These are phyloP conservation scores for Ceuthmochares aereus DNA, from an alignment of 2,113 vertebrate species.

Conservation along the genomic window DNA sequence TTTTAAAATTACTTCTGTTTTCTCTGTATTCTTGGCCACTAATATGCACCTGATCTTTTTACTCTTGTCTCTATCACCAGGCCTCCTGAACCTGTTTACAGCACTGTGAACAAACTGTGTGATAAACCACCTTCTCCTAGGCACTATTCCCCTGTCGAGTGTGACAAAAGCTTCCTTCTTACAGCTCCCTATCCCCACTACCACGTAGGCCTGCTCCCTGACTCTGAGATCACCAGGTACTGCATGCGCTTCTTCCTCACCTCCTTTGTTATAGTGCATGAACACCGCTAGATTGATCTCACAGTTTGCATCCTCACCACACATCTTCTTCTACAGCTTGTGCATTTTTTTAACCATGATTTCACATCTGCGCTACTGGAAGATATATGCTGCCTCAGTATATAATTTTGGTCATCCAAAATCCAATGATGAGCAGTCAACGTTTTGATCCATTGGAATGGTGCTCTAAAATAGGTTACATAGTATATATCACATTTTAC, in stretches of 20 bases:
- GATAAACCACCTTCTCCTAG: constrained; percentile 94
- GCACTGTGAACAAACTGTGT: constrained; percentile 99
- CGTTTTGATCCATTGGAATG: constrained; percentile 56
- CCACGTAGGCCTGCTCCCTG: constrained; percentile 94
- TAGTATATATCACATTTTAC: neutral
- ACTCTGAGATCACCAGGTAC: constrained; percentile 96
- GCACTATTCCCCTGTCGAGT: constrained; percentile 95
- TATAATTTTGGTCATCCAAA: constrained; percentile 62
- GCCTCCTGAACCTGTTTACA: constrained; percentile 98
- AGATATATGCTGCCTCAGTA: neutral
- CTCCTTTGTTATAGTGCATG: constrained; percentile 66
- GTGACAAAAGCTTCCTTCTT: constrained; percentile 95
- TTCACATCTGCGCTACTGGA: constrained; percentile 24
- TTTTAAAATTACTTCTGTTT: constrained; percentile 9
- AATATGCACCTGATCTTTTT: constrained; percentile 64
- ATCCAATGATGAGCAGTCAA: constrained; percentile 39
- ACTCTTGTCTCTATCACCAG: constrained; percentile 83
- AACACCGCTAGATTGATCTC: constrained; percentile 42
- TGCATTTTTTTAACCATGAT: constrained; percentile 61
- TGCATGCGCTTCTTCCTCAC: constrained; percentile 78
- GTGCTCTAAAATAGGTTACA: constrained; percentile 22
- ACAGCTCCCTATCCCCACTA: constrained; percentile 91
- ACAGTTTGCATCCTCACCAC: neutral
- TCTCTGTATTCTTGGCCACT: constrained; percentile 25
- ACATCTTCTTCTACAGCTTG: constrained; percentile 35